A percentile compares a stretch with the other conserved stretches of the same genome.
phyloP scores from a whole-genome alignment of 2,888 invertebrate genomes.

The Phlogophora meticulosa region DNA sequence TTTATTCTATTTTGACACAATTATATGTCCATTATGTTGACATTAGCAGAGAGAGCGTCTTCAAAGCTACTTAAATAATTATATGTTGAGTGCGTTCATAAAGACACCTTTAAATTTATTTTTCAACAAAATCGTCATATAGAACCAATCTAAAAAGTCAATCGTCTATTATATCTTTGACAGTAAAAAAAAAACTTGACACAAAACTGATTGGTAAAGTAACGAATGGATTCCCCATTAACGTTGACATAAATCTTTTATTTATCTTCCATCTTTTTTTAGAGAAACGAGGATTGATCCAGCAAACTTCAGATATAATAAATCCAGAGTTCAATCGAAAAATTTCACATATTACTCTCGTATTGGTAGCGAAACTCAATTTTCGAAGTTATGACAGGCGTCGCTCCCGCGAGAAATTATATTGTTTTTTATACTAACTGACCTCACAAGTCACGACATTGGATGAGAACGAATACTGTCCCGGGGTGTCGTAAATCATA shows the following conservation, averaged over 20 bases:
- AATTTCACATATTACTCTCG: constrained; percentile 42
- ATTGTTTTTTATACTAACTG: constrained; percentile 59
- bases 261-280: constrained; percentile 31
- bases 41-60: too few relatives aligned
- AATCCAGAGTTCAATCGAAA: constrained; percentile 44
- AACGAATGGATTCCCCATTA: constrained; percentile 19
- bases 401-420: constrained; percentile 62
- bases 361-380: constrained; percentile 57
- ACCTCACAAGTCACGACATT: constrained; percentile 32
- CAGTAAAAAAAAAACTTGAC: constrained; percentile 15
- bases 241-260: constrained; percentile 29
- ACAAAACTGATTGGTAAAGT: constrained; percentile 13
- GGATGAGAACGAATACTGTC: constrained; percentile 5
- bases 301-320: constrained; percentile 35
- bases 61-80: too few relatives aligned
- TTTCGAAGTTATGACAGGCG: constrained; percentile 61
- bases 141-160: background rate
- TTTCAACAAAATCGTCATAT: too few relatives aligned
- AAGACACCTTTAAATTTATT: too few relatives aligned
- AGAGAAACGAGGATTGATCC: constrained; percentile 11
- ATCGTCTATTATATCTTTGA: background rate
- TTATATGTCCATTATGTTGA: too few relatives aligned
- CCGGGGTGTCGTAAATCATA: constrained; percentile 24
- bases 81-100: too few relatives aligned
- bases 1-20: too few relatives aligned